Base-by-base conservation (phyloP, 2,888 invertebrate species). In the Drosophila mulleri region DNA sequence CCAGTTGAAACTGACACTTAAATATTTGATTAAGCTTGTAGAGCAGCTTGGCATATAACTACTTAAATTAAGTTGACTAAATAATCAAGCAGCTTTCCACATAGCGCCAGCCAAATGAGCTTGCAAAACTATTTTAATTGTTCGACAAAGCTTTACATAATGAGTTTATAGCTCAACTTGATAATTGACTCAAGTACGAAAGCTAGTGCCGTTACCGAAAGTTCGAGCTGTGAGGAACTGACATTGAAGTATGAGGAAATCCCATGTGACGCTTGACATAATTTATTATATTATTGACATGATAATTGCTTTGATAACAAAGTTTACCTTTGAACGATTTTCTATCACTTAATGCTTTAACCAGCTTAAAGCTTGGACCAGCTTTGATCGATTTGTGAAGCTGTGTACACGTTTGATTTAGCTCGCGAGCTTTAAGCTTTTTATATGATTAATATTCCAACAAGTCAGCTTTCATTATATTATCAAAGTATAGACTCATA, bases 1-100 rank as follows among this genome's bases (percentile, higher is more conserved):
- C 48, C 64, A 48, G 23, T 47, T 45, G 66, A 67, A 45, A 66
- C 29, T 32, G 67, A 26, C 37, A 66, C 53, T 66, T 66, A 66
- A 66, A 67, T 52, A 53, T 66, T 66, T 66, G 45, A 66, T 66
- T 53, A 45, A 47, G 44, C 44, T 12, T 45, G 50, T 20, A 2
- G 29, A 66, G n/a, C 37, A 35, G 35, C 65, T 41, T 41, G 14
- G 48, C 29, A 42, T 23, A 29, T 26, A 56, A 16, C 32, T 47
- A 35, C 9, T 18, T 39, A 26, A 26, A 23, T 47, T 14, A 61
- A n/a, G 4, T n/a, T 20, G 26, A 62, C 60, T 59, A n/a, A 11
- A 16, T 41, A 44, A 37, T 56, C 41, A 23, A 23, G 23, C 32
- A 14, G 41, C 32, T 45, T 23, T 58, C 16, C 12, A 23, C 11